These are phyloP conservation scores for Myotis vivesi DNA, from an alignment of 2,797 vertebrate species.

Conservation along the genomic window DNA sequence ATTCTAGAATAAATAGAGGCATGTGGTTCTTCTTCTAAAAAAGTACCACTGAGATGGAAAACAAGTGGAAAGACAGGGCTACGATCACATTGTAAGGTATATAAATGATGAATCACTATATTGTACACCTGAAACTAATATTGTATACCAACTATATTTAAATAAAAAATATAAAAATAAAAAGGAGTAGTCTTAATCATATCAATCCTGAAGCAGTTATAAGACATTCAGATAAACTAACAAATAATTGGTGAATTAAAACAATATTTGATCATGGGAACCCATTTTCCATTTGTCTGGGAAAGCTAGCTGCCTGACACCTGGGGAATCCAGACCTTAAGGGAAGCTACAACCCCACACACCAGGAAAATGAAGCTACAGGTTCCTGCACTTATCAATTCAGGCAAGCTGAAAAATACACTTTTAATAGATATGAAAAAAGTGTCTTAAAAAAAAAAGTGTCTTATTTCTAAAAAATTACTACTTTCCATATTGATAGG, in stretches of 20 bases:
- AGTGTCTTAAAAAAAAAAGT: constrained; percentile 69
- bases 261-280: neutral
- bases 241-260: neutral
- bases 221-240: neutral
- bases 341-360: neutral
- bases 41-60: neutral
- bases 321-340: neutral
- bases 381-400: neutral
- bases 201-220: neutral
- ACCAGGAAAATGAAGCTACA: neutral
- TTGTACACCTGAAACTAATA: neutral
- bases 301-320: neutral
- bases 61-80: neutral
- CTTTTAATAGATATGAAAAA: constrained; percentile 68
- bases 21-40: neutral
- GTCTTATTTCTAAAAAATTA: constrained; percentile 61
- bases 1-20: neutral
- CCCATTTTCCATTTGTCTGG: neutral
- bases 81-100: neutral
- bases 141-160: neutral
- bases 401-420: constrained; percentile 29
- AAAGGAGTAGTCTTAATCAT: neutral
- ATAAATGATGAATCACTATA: neutral
- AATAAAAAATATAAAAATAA: neutral
- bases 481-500: constrained; percentile 53